These are phyloP conservation scores for Pterostichus niger DNA, from an alignment of 2,888 invertebrate species.

Conservation along the genomic window DNA sequence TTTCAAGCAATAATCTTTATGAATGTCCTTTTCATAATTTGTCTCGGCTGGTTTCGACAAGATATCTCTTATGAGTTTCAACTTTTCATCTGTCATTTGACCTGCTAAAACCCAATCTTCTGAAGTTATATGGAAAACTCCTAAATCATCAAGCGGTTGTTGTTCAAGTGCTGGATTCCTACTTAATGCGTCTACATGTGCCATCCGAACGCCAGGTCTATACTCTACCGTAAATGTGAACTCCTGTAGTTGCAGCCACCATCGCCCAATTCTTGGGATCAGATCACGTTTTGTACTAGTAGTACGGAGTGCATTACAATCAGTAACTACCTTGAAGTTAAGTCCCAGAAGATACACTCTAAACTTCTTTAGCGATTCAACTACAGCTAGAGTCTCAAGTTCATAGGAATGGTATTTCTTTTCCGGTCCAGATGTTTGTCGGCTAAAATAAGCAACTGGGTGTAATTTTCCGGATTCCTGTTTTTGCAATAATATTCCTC, in stretches of 20 bases:
- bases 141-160: conserved; percentile 68
- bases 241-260: conserved; percentile 69
- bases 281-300: conserved; percentile 68
- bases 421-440: conserved; percentile 72
- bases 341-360: conserved; percentile 72
- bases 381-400: conserved; percentile 73
- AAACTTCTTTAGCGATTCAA: conserved; percentile 72
- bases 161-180: conserved; percentile 68
- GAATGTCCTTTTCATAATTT: conserved; percentile 37
- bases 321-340: conserved; percentile 71
- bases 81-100: conserved; percentile 54
- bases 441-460: conserved; percentile 72
- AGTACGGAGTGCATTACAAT: conserved; percentile 68
- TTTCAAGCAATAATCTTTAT: conserved; percentile 67
- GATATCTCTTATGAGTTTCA: conserved; percentile 65
- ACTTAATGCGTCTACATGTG: conserved; percentile 72
- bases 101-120: conserved; percentile 69
- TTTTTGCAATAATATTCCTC: conserved; percentile 71
- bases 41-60: conserved; percentile 18
- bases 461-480: conserved; percentile 69
- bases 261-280: conserved; percentile 68
- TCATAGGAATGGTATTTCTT: conserved; percentile 73
- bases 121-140: conserved; percentile 67
- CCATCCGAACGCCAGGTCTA: conserved; percentile 69
- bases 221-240: conserved; percentile 69